Conservation (phyloP, 2,797 vertebrate genomes). For the Falco peregrinus region DNA sequence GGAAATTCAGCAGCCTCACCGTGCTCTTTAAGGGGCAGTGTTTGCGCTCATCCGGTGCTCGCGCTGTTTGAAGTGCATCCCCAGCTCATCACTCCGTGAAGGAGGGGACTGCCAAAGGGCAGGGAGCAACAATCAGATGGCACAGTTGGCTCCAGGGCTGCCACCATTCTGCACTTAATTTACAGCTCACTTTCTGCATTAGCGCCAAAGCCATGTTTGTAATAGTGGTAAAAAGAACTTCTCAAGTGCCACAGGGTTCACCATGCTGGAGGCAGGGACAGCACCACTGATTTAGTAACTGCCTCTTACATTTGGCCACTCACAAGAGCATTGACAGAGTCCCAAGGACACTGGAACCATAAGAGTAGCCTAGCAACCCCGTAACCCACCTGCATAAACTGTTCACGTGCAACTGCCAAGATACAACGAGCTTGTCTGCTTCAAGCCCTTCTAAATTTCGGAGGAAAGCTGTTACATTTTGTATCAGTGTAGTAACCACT, state of each 20-base stretch:
- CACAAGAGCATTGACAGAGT: rapidly evolving
- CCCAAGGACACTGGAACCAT: neutral
- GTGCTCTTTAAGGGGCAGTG: neutral
- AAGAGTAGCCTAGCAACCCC: neutral
- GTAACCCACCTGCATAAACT: neutral
- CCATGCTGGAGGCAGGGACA: neutral
- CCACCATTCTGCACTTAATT: neutral
- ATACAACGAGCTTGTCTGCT: neutral
- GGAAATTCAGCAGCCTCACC: neutral
- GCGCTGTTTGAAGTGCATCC: neutral
- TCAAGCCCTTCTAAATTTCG: neutral
- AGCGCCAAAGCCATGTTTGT: neutral
- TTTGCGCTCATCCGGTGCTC: neutral
- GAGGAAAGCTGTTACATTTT: neutral
- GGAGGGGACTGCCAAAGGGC: neutral
- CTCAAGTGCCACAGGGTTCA: neutral
- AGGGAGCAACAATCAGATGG: neutral
- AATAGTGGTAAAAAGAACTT: neutral
- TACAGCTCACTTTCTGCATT: neutral
- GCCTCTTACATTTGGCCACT: neutral
- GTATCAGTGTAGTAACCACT: neutral
- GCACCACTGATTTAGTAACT: neutral
- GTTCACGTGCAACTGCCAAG: neutral
- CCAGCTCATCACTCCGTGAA: neutral
- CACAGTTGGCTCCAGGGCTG: neutral